Base-by-base conservation (phyloP, 2,888 invertebrate genomes). In the Diarsia dahlii region DNA sequence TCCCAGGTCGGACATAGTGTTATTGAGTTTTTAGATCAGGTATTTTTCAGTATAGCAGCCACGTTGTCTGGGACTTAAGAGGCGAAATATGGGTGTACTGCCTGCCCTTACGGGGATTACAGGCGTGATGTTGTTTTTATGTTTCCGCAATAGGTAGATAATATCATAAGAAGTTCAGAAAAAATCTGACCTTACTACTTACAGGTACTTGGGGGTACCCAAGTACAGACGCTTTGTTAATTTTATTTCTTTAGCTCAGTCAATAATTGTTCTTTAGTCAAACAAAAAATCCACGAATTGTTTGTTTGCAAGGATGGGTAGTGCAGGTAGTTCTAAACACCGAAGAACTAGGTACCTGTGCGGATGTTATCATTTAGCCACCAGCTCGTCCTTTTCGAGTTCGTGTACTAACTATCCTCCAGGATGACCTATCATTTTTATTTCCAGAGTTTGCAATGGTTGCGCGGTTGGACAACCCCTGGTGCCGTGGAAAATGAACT, bases 401-500 rank as follows among this genome's bases (percentile, higher is more conserved):
- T 63, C 15, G 8, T 63, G 8, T 45, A n/a, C 8, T 45, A 13
- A 45, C 45, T n/a, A 18, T 34, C 18, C 34, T 34, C 34, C 9
- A 15, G 15, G 8, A 28, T 4, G 18, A 9, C 9, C 2, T 9
- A 20, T 52, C 10, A 18, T 34, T 1, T 39, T 48, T 28, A 54
- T 39, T 48, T 88, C 66, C 88, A 96, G 96, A 97, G 97, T 52
- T 94, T 98, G 23, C 98, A 98, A 86, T 98, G 98, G 98, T 93
- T 98, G 1, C 97, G 98, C 52, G 98, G 98, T 3, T 98, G 98
- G 98, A 97, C 97, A 0, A 95, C 95, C 0, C 94, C 97, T 28
- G 92, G 95, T 8, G 96, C 96, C 39, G 97, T 98, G 0, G 97
- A 97, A 89, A 88, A 93, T 0, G 98, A 98, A 89, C 96, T 97